Evolutionary conservation across 1,140 invertebrate genomes (phyloP).

Genomic region (Mamestra configurata): DNA sequence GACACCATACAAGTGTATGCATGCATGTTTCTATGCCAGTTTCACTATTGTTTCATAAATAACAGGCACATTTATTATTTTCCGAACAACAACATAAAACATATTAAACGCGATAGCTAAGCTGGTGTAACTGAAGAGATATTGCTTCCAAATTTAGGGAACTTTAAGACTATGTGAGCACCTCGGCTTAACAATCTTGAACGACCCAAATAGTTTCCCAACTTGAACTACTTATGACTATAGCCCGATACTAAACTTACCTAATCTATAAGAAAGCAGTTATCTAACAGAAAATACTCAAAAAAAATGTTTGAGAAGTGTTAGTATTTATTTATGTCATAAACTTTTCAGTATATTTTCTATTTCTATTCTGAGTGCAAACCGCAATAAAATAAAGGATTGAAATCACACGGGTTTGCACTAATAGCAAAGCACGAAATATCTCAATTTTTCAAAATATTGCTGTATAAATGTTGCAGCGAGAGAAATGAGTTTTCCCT

Average conservation of each 20-base stretch:
- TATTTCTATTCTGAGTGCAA: no score
- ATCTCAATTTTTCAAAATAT: slow-evolving; percentile 41
- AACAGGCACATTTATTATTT: background rate
- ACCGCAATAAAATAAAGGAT: no score
- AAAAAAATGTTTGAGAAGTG: no score
- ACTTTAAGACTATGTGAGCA: slow-evolving; percentile 29
- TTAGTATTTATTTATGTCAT: no score
- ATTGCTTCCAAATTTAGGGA: slow-evolving; percentile 20
- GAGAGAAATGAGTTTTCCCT: slow-evolving; percentile 13
- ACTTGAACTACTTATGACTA: slow-evolving; percentile 14
- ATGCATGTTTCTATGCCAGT: no score
- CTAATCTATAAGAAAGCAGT: background rate
- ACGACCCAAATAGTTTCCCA: slow-evolving; percentile 31
- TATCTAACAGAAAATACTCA: background rate
- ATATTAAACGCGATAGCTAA: background rate
- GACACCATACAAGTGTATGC: no score
- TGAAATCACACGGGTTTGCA: background rate
- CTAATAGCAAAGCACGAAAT: slow-evolving; percentile 9
- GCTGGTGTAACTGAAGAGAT: slow-evolving; percentile 11
- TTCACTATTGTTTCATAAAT: no score
- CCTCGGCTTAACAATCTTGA: slow-evolving; percentile 37
- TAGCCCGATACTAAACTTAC: background rate
- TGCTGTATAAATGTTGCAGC: slow-evolving; percentile 21
- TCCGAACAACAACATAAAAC: background rate
- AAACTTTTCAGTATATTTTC: no score